Conservation (phyloP, 2,797 vertebrate species). For the Molossus alvarezi region DNA sequence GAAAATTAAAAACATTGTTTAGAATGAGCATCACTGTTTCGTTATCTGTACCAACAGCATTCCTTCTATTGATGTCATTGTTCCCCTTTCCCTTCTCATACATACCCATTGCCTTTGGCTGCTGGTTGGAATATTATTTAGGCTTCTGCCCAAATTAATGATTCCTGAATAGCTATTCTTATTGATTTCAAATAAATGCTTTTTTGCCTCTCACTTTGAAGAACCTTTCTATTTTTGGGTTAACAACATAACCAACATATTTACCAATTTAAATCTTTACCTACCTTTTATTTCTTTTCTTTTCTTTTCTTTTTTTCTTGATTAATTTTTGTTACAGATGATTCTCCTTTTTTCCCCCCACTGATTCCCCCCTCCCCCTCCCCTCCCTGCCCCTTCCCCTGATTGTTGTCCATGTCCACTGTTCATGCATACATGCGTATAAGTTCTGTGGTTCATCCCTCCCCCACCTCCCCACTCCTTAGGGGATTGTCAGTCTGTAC, state of each 20-base stretch:
- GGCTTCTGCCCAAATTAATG: background rate
- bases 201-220: slow-evolving; percentile 10
- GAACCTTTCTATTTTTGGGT: background rate
- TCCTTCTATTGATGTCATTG: background rate
- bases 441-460: too few relatives aligned
- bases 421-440: too few relatives aligned
- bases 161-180: background rate
- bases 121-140: background rate
- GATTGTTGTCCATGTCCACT: too few relatives aligned
- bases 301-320: too few relatives aligned
- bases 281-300: background rate
- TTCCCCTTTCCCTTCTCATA: background rate
- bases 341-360: too few relatives aligned
- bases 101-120: background rate
- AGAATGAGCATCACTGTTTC: background rate
- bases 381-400: too few relatives aligned
- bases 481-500: too few relatives aligned
- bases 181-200: background rate
- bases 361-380: too few relatives aligned
- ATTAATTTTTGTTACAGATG: too few relatives aligned
- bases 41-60: background rate
- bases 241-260: background rate
- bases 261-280: background rate
- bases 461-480: too few relatives aligned
- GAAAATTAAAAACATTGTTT: background rate